A percentile compares a stretch with the other conserved stretches of the same genome.
These are phyloP conservation scores for Rhagoletis pomonella DNA, from an alignment of 1,140 invertebrate genomes.

Conservation along the genomic window DNA sequence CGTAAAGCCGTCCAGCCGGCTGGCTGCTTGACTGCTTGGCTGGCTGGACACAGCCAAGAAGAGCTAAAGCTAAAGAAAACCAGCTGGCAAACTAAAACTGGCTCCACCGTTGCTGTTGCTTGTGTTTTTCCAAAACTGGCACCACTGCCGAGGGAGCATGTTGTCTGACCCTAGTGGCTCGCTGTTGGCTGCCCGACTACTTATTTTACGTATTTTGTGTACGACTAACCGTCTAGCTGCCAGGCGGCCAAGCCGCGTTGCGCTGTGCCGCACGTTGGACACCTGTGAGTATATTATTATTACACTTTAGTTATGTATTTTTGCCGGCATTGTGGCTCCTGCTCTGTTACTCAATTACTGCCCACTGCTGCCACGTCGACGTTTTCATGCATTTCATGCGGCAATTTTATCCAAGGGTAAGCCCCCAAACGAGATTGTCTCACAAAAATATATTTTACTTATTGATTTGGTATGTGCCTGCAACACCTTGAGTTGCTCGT, in stretches of 20 bases:
- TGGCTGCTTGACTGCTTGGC: neutral
- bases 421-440: conserved; percentile 25
- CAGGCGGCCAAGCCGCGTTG: neutral
- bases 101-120: neutral
- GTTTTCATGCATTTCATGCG: conserved; percentile 36
- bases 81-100: neutral
- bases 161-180: conserved; percentile 24
- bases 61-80: neutral
- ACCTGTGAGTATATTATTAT: conserved; percentile 55
- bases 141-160: neutral
- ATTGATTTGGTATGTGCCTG: conserved; percentile 48
- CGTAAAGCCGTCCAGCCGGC: neutral
- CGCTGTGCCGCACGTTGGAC: neutral
- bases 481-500: conserved; percentile 34
- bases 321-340: neutral
- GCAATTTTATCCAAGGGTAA: conserved; percentile 38
- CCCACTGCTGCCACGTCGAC: neutral
- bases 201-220: conserved; percentile 2
- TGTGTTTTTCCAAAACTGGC: neutral
- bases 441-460: conserved; percentile 42
- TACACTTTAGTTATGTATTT: conserved; percentile 53
- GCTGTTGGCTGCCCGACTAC: neutral
- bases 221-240: neutral
- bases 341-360: neutral
- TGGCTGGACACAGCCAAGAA: neutral